Evolutionary conservation across 2,113 vertebrate species (phyloP).

Genomic region (Parotia lawesii): DNA sequence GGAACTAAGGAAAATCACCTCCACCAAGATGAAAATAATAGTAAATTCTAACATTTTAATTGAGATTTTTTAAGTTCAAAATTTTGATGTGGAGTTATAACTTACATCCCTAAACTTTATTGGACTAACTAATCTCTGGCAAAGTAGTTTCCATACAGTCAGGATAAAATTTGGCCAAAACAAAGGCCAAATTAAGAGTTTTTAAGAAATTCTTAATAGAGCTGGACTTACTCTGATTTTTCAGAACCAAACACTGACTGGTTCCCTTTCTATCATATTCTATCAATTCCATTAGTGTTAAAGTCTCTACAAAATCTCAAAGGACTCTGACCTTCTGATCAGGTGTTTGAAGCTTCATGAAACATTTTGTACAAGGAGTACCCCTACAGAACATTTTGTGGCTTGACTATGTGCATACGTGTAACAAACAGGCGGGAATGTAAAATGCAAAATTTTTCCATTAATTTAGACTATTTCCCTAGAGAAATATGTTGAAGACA

Average conservation of each 20-base stretch:
- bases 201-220: not conserved
- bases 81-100: not conserved
- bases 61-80: not conserved
- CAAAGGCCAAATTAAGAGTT: not conserved
- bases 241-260: not conserved
- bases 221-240: not conserved
- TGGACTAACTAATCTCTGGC: not conserved
- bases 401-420: not conserved
- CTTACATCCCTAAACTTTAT: not conserved
- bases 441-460: not conserved
- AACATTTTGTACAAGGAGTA: not conserved
- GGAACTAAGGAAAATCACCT: not conserved
- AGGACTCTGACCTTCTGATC: not conserved
- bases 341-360: not conserved
- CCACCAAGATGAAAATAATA: not conserved
- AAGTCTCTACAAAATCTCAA: not conserved
- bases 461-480: constrained; percentile 4
- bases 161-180: not conserved
- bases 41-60: not conserved
- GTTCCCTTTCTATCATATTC: not conserved
- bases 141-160: not conserved
- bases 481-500: not conserved
- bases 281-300: not conserved
- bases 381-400: not conserved
- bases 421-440: not conserved